Percentiles rank a stretch among this genome's conserved stretches.
phyloP scores from a whole-genome alignment of 2,113 vertebrate genomes.

The Sigmodon hispidus region DNA sequence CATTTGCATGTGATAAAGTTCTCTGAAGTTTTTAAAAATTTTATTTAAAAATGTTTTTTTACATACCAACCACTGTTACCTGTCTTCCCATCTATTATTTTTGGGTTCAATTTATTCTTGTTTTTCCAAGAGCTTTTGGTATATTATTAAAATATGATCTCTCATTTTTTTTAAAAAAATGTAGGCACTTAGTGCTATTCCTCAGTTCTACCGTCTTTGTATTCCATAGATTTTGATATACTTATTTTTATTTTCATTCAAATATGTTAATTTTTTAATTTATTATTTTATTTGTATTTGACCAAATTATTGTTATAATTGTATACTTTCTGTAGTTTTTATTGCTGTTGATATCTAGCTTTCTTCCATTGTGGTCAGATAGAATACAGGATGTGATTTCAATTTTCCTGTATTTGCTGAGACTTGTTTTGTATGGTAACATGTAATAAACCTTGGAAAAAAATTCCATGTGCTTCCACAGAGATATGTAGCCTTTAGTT shows the following conservation, averaged over 20 bases:
- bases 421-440: neutral
- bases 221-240: neutral
- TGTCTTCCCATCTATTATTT: neutral
- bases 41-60: neutral
- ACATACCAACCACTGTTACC: too few relatives aligned
- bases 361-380: neutral
- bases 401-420: neutral
- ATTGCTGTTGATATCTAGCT: neutral
- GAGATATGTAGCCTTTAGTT: neutral
- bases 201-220: neutral
- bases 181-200: neutral
- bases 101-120: neutral
- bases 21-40: neutral
- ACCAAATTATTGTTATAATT: neutral
- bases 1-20: neutral
- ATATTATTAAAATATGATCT: neutral
- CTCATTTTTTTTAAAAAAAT: neutral
- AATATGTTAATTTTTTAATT: neutral
- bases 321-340: neutral
- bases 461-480: neutral
- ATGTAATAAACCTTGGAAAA: neutral
- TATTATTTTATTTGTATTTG: neutral
- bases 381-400: neutral
- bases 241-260: neutral
- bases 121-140: neutral